Evolutionary conservation across 2,888 invertebrate species (phyloP).

Genomic region (Ormyrus thymus): DNA sequence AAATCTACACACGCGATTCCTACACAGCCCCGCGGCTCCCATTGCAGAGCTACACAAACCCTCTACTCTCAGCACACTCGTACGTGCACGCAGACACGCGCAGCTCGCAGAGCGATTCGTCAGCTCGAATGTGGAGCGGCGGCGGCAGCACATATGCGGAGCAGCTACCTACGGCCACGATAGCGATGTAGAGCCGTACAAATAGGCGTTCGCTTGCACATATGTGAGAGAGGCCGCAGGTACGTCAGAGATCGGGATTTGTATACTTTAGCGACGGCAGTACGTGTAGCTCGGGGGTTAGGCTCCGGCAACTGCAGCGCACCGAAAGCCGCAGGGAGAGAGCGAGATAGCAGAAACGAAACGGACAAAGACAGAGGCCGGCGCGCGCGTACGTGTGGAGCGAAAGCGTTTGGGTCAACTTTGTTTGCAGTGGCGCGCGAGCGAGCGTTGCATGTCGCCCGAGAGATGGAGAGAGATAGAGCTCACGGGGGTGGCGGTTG

Average conservation of each 20-base stretch:
- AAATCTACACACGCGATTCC: conserved; percentile 34
- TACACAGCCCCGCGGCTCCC: conserved; percentile 14
- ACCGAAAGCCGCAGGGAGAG: conserved; percentile 53
- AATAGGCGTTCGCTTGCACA: conserved; percentile 20
- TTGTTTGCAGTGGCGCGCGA: conserved; percentile 68
- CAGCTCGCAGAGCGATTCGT: conserved; percentile 20
- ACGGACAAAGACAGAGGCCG: conserved; percentile 46
- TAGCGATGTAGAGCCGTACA: conserved; percentile 13
- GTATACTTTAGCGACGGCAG: conserved; percentile 62
- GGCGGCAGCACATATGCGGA: conserved; percentile 9
- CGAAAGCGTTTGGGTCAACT: conserved; percentile 69
- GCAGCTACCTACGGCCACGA: no score
- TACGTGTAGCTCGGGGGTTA: conserved; percentile 37
- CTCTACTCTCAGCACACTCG: not conserved
- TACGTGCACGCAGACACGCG: not conserved
- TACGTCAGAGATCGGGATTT: conserved; percentile 60
- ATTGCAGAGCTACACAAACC: conserved; percentile 17
- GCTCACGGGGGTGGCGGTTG: conserved; percentile 16
- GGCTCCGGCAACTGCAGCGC: not conserved
- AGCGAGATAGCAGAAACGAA: conserved; percentile 7
- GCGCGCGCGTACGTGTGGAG: no score
- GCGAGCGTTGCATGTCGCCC: conserved; percentile 30
- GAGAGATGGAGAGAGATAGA: no score
- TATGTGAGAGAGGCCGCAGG: conserved; percentile 8
- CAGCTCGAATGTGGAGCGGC: conserved; percentile 34